A percentile compares a stretch with the other conserved stretches of the same genome.
Conservation (phyloP, 92 coral and sea anemone genomes). For the Umimayanthus kanabou region DNA sequence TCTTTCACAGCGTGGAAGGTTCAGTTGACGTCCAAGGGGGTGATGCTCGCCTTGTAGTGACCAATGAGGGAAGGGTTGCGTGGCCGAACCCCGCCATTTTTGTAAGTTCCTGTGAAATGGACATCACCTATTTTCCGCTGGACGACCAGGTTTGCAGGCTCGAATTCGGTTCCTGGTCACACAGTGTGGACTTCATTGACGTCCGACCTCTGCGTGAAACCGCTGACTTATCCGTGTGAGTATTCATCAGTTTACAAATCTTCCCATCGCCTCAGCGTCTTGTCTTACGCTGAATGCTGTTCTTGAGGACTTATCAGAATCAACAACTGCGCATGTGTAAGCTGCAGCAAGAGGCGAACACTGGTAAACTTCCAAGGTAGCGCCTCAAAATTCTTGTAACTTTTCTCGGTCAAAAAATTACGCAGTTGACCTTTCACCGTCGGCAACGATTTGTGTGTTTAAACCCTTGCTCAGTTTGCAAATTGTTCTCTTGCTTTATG, state of each 20-base stretch:
- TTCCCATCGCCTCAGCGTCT: too few relatives aligned
- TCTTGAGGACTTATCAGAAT: too few relatives aligned
- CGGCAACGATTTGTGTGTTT: too few relatives aligned
- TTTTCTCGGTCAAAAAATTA: too few relatives aligned
- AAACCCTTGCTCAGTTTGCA: too few relatives aligned
- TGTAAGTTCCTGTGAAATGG: slow-evolving; percentile 37
- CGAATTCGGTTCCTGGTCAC: slow-evolving; percentile 35
- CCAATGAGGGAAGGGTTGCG: slow-evolving; percentile 11
- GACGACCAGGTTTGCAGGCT: slow-evolving; percentile 38
- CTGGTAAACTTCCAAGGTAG: too few relatives aligned
- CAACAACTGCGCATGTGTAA: too few relatives aligned
- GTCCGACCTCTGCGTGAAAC: slow-evolving; percentile 6
- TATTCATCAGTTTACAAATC: background rate
- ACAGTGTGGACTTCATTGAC: slow-evolving; percentile 21
- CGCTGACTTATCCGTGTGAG: slow-evolving; percentile 32
- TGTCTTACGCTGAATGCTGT: too few relatives aligned
- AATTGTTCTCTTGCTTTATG: too few relatives aligned
- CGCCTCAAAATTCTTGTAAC: too few relatives aligned
- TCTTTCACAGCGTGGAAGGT: slow-evolving; percentile 26
- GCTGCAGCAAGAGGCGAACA: too few relatives aligned
- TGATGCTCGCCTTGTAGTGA: slow-evolving; percentile 27
- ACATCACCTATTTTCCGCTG: slow-evolving; percentile 35
- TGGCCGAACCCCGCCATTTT: slow-evolving; percentile 40
- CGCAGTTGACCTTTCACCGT: too few relatives aligned
- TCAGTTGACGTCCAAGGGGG: slow-evolving; percentile 35